Percentiles rank a stretch among this genome's conserved stretches.
phyloP scores from a whole-genome alignment of 2,113 vertebrate genomes.

The Stigmatopora argus region DNA sequence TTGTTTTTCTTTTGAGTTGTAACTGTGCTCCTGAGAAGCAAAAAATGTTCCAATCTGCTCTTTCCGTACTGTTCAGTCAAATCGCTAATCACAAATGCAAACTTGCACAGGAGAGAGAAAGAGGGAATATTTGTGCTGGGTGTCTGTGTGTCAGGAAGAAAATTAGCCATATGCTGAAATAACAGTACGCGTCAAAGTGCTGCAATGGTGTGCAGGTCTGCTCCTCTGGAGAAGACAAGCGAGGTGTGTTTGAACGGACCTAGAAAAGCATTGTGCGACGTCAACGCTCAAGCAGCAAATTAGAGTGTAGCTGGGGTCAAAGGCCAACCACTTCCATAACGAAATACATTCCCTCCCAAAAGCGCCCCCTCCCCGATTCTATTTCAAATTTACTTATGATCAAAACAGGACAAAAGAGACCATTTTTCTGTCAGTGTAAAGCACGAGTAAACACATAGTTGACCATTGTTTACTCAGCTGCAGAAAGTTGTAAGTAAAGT shows the following conservation, averaged over 20 bases:
- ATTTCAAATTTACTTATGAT: background rate
- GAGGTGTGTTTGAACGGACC: slow-evolving; percentile 20
- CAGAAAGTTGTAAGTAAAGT: too few species aligned
- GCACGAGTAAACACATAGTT: background rate
- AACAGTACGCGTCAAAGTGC: slow-evolving; percentile 47
- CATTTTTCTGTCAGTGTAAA: background rate
- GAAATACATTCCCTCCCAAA: slow-evolving; percentile 4
- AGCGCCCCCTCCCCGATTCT: background rate
- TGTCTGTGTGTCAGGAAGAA: slow-evolving; percentile 48
- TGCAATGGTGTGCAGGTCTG: slow-evolving; percentile 25
- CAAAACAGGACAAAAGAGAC: background rate
- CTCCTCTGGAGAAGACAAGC: slow-evolving; percentile 4
- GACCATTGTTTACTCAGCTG: too few species aligned
- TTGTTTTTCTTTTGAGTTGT: slow-evolving; percentile 15
- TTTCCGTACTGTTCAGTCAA: slow-evolving; percentile 35
- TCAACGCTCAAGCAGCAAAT: slow-evolving; percentile 23
- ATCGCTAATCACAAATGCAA: slow-evolving; percentile 35
- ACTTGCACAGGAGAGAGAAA: slow-evolving; percentile 39
- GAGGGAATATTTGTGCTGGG: slow-evolving; percentile 62
- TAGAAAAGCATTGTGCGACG: slow-evolving; percentile 16
- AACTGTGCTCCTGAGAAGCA: slow-evolving; percentile 4
- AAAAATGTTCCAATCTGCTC: slow-evolving; percentile 33
- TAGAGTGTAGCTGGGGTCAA: slow-evolving; percentile 16
- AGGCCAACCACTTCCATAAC: slow-evolving; percentile 29
- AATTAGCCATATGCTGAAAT: slow-evolving; percentile 55